Percentiles rank a stretch among this genome's conserved stretches.
Evolutionary conservation across 2,888 invertebrate species (phyloP).

Genomic region (Apodemia hepburni): DNA sequence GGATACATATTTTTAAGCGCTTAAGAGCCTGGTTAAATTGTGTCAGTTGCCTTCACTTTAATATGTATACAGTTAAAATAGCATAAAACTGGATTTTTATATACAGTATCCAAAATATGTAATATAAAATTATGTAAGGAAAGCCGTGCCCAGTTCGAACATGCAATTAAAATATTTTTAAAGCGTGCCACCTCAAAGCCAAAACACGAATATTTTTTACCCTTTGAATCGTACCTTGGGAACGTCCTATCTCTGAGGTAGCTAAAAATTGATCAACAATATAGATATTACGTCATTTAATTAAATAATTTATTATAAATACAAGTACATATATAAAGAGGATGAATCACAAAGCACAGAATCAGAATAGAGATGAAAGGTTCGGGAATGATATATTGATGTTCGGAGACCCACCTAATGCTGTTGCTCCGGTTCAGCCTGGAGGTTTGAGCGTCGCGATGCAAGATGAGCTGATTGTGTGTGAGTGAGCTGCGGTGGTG

Average conservation of each 20-base stretch:
- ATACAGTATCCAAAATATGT: neutral
- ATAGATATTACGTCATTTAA: constrained; percentile 42
- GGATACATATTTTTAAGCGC: too few species aligned
- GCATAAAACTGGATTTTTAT: neutral
- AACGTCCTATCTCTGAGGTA: constrained; percentile 96
- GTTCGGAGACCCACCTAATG: constrained; percentile 85
- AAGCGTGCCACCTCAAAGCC: constrained; percentile 74
- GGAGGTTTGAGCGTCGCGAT: constrained; percentile 79
- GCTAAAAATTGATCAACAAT: constrained; percentile 80
- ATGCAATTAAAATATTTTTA: constrained; percentile 51
- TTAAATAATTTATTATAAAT: constrained; percentile 22
- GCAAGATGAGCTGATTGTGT: constrained; percentile 81
- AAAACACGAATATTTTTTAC: constrained; percentile 54
- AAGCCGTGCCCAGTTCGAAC: constrained; percentile 70
- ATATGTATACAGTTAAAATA: neutral
- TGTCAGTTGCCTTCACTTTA: neutral
- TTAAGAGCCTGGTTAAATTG: neutral
- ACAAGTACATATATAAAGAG: constrained; percentile 22
- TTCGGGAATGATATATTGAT: constrained; percentile 15
- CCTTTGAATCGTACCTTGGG: constrained; percentile 86
- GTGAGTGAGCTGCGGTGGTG: constrained; percentile 85
- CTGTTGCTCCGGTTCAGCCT: constrained; percentile 94
- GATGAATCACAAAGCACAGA: constrained; percentile 29
- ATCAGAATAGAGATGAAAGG: constrained; percentile 5
- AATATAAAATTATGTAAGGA: neutral